phyloP scores from a whole-genome alignment of 2,113 vertebrate species.

The Calypte anna region DNA sequence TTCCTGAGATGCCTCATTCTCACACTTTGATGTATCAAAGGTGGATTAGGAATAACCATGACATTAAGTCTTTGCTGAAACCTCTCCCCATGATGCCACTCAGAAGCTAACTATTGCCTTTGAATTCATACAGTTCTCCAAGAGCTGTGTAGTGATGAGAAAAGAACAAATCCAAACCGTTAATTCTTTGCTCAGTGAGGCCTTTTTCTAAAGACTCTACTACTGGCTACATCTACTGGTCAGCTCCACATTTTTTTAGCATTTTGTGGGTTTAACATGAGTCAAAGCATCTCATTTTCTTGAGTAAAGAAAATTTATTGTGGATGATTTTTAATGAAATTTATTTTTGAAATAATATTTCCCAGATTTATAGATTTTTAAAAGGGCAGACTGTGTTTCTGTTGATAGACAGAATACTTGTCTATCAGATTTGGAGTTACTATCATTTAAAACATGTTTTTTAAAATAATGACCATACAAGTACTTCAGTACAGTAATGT shows the following conservation, averaged over 20 bases:
- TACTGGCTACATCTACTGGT: not conserved
- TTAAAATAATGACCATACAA: not conserved
- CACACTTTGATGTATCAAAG: not conserved
- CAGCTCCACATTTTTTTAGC: not conserved
- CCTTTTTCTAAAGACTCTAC: not conserved
- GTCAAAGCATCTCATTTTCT: not conserved
- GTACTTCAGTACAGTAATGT: not conserved
- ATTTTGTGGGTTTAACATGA: not conserved
- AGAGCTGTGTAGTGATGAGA: not conserved
- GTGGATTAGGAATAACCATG: not conserved
- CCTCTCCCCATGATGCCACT: not conserved
- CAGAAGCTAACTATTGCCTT: not conserved
- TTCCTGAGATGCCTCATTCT: not conserved
- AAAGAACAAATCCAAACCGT: not conserved
- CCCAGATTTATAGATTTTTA: not conserved
- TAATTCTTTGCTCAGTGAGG: not conserved
- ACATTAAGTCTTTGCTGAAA: not conserved
- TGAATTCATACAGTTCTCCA: not conserved
- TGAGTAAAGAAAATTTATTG: not conserved
- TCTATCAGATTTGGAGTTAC: not conserved
- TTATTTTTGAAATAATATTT: not conserved
- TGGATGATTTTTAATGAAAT: not conserved
- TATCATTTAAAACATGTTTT: not conserved
- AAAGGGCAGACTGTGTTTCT: not conserved
- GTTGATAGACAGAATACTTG: not conserved